phyloP scores from a whole-genome alignment of 2,113 vertebrate species.

The Trogon surrucura region DNA sequence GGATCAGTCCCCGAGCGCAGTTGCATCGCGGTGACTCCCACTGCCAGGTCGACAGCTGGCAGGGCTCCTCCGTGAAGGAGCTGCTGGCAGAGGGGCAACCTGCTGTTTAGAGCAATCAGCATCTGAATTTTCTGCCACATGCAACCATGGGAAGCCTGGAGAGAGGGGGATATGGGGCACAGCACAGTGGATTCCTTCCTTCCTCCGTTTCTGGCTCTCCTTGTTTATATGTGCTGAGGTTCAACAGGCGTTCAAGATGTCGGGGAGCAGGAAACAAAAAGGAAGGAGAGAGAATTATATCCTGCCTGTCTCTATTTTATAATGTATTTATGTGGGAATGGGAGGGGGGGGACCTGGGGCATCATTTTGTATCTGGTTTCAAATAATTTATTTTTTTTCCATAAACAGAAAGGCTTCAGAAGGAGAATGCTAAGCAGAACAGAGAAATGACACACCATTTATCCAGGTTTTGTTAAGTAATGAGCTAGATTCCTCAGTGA shows the following conservation, averaged over 20 bases:
- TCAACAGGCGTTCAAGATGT: background rate
- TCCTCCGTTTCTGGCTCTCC: background rate
- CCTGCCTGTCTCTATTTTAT: background rate
- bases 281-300: background rate
- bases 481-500: slow-evolving; percentile 45
- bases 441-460: slow-evolving; percentile 44
- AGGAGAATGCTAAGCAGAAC: slow-evolving; percentile 43
- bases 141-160: background rate
- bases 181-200: background rate
- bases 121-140: background rate
- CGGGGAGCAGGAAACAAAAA: background rate
- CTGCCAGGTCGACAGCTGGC: slow-evolving; percentile 48
- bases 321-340: slow-evolving; percentile 3
- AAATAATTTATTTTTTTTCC: background rate
- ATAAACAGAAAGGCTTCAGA: slow-evolving; percentile 9
- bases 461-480: slow-evolving; percentile 66
- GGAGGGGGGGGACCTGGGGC: background rate
- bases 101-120: background rate
- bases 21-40: background rate
- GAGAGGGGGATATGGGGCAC: background rate
- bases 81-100: background rate
- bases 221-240: background rate
- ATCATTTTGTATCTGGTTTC: background rate
- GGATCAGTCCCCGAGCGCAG: slow-evolving; percentile 14
- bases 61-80: background rate